These are phyloP conservation scores for Poecilia latipinna DNA, from an alignment of 2,113 vertebrate species.

Conservation along the genomic window DNA sequence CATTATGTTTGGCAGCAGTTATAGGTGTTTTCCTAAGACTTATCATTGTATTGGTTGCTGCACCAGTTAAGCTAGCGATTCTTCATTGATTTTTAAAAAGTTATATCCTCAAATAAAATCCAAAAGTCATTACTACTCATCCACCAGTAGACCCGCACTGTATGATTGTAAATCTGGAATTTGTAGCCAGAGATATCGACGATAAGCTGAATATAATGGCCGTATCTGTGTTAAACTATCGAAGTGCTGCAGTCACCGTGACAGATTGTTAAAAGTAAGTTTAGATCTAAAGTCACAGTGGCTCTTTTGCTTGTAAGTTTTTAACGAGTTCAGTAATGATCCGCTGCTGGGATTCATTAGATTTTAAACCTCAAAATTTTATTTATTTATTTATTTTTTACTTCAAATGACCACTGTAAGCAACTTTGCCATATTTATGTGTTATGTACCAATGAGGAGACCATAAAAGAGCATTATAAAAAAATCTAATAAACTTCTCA, in stretches of 20 bases:
- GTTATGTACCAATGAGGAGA: constrained; percentile 55
- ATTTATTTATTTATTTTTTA: constrained; percentile 37
- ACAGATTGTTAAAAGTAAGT: background rate
- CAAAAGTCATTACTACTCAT: background rate
- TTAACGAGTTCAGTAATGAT: constrained; percentile 22
- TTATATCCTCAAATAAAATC: background rate
- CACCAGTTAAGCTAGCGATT: background rate
- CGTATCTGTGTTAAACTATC: constrained; percentile 1
- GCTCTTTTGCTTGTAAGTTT: constrained; percentile 7
- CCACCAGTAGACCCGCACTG: background rate
- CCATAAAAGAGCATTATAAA: constrained; percentile 61
- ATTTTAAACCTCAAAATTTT: constrained; percentile 34
- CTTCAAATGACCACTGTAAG: constrained; percentile 28
- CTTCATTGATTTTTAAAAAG: background rate
- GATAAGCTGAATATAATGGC: background rate
- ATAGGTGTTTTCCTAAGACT: background rate
- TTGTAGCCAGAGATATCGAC: background rate
- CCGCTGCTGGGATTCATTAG: constrained; percentile 21
- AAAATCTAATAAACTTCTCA: constrained; percentile 57
- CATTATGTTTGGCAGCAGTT: no score
- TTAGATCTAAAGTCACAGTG: background rate
- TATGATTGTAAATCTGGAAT: background rate
- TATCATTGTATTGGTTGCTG: background rate
- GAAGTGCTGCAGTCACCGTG: constrained; percentile 4
- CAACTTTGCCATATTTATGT: constrained; percentile 36